Evolutionary conservation across 2,113 vertebrate genomes (phyloP).

Genomic region (Pimephales promelas): DNA sequence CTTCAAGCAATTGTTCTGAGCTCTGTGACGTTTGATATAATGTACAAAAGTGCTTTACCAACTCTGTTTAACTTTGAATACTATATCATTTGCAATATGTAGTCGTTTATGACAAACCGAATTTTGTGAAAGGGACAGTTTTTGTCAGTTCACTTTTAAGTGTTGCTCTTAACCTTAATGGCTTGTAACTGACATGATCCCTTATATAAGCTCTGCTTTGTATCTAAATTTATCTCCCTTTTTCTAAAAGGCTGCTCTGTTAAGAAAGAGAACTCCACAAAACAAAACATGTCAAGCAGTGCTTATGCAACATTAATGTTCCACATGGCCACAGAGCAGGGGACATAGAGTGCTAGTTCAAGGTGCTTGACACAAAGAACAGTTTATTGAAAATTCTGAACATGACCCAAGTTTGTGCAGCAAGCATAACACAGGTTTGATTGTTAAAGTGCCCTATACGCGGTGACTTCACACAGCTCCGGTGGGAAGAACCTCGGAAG

Average conservation of each 20-base stretch:
- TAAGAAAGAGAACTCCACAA: not conserved
- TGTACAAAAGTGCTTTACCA: not conserved
- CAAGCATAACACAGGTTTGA: not conserved
- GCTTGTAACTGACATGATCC: not conserved
- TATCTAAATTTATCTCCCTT: not conserved
- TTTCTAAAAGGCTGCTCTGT: not conserved
- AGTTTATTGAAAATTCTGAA: not conserved
- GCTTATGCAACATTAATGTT: slow-evolving; percentile 1
- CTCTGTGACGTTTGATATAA: not conserved
- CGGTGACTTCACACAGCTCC: too few species aligned
- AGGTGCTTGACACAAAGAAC: not conserved
- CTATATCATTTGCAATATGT: not conserved
- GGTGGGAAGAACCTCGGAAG: too few species aligned
- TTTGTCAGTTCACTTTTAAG: not conserved
- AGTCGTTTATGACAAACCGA: not conserved
- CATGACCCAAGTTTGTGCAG: too few species aligned
- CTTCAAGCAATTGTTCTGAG: not conserved
- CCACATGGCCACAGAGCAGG: not conserved
- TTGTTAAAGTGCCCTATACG: not conserved
- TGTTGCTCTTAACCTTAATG: not conserved
- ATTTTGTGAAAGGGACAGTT: not conserved
- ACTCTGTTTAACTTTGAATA: fast-evolving
- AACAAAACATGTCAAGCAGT: not conserved
- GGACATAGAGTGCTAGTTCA: not conserved
- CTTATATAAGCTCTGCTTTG: not conserved